Base-by-base conservation (phyloP, 1,140 invertebrate genomes). In the Drosophila takahashii region DNA sequence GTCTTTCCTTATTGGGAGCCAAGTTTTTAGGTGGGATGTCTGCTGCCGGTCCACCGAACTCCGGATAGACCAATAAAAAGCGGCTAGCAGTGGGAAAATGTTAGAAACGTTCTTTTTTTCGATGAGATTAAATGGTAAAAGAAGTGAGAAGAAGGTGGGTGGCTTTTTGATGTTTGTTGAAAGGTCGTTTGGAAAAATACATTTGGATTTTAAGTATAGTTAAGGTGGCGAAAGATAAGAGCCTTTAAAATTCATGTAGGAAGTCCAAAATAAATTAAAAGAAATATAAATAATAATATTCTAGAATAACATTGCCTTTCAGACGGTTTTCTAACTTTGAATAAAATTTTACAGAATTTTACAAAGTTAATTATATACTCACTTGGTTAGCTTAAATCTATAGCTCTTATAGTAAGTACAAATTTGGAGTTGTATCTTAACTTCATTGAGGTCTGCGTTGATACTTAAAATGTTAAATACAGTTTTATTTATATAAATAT, bases 1-100 rank as follows among this genome's bases (percentile, higher is more conserved):
- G 71, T 74, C 51, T 65, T 61, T 32, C 75, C 77, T 74, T 79
- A 79, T 79, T 69, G 48, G 18, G 60, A 69, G 69, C 39, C 37
- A 56, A 15, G 59, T 39, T 50, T 50, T 50, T 64, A 53, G 34
- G 67, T 72, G 71, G 57, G 41, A 61, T 51, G 61, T 60, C 16
- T 60, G 22, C 22, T 22, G 22, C 22, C 3, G 34, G 39, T 44
- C 58, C 58, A 44, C 13, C 32, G 26, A 48, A 66, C 42, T 36
- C 15, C 56, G 51, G 47, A 56, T 32, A 54, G 61, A 48, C 45
- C 52, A 47, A 62, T 75, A 75, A 75, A 75, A 61, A 61, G 56
- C 29, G 50, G 39, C 41, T 48, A 36, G 53, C 64, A 51, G 52
- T 70, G 53, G 64, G 73, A 73, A 71, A 57, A 67, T 52, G 39